Conservation (phyloP, 2,797 vertebrate species). For the Sternarchorhynchus goeldii region DNA sequence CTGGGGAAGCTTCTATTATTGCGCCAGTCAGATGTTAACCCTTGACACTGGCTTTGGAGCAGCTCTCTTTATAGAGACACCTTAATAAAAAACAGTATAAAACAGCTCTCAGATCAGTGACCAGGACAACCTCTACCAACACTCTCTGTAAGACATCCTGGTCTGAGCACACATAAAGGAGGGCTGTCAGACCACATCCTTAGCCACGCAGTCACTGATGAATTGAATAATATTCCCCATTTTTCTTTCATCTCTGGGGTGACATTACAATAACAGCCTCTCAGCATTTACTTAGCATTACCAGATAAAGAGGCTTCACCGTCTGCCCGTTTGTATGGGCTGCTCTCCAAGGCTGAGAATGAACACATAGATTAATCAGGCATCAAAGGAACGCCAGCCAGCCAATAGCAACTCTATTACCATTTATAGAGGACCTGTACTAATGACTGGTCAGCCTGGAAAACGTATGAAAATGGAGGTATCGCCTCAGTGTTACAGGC, state of each 20-base stretch:
- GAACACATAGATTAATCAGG: conserved; percentile 35
- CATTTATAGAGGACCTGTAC: conserved; percentile 26
- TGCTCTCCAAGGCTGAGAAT: conserved; percentile 38
- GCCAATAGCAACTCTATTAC: conserved; percentile 37
- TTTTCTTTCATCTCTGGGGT: conserved; percentile 50
- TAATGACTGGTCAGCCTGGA: conserved; percentile 19
- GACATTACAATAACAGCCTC: conserved; percentile 53
- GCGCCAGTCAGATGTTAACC: conserved; percentile 16
- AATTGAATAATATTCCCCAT: conserved; percentile 51
- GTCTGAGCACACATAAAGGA: conserved; percentile 19
- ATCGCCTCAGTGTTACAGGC: not conserved
- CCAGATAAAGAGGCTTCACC: conserved; percentile 51
- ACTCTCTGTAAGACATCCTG: conserved; percentile 2
- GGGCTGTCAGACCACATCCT: conserved; percentile 38
- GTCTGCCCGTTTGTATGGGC: conserved; percentile 35
- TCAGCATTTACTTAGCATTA: conserved; percentile 47
- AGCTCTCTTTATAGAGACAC: not conserved
- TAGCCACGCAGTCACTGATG: conserved; percentile 45
- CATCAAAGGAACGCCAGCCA: conserved; percentile 38
- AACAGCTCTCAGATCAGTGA: conserved; percentile 15
- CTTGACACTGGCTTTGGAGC: not conserved
- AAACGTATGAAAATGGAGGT: not conserved
- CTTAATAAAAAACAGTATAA: conserved; percentile 2
- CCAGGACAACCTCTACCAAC: conserved; percentile 1
- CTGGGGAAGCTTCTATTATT: conserved; percentile 7